Evolutionary conservation across 1,140 invertebrate species (phyloP), one percentile per base, ranked within the genome.

Genomic region (Paramacrobiotus metropolitanus): DNA sequence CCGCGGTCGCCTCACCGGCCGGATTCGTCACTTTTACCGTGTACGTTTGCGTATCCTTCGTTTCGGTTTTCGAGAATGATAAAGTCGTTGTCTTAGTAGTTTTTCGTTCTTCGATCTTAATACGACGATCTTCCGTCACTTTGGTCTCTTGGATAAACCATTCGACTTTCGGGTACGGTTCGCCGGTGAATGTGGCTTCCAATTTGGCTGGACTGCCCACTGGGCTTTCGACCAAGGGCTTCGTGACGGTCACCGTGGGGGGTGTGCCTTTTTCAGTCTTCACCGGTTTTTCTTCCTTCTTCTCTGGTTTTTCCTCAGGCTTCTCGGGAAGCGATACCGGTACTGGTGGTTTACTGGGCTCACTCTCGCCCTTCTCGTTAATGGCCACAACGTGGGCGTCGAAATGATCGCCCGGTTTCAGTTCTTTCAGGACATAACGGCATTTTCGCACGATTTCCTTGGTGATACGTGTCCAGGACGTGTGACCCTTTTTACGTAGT

Each of bases 111-210:
- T 55, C 48, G 24, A 55, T 55, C 28, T 28, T 15, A 24, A 55
- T 55, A 20, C 48, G 15, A 20, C 24, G 15, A 24, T 15, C 24
- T 28, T 55, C 48, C 9, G 48, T 55, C 15, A 89, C 79, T 70
- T 86, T 81, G 69, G 65, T 90, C 83, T 59, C 84, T 77, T 82
- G 79, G 30, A 84, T 87, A 60, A 81, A 80, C 89, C 89, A 94
- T 63, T 78, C 82, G n/a, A 81, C 76, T 31, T 81, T 80, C 68
- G 48, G 48, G 15, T 15, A 55, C 15, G 48, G 48, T 55, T 20
- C 15, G 28, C 48, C 48, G 24, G 48, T 55, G 9, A 55, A 55
- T 15, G 15, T 24, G 15, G 48, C 48, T 55, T 55, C 48, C 15
- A 55, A 4, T 9, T 15, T 20, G 15, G 28, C 15, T 28, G 48